Conservation (phyloP, 2,888 invertebrate species). For the Caenorhabditis uteleia region DNA sequence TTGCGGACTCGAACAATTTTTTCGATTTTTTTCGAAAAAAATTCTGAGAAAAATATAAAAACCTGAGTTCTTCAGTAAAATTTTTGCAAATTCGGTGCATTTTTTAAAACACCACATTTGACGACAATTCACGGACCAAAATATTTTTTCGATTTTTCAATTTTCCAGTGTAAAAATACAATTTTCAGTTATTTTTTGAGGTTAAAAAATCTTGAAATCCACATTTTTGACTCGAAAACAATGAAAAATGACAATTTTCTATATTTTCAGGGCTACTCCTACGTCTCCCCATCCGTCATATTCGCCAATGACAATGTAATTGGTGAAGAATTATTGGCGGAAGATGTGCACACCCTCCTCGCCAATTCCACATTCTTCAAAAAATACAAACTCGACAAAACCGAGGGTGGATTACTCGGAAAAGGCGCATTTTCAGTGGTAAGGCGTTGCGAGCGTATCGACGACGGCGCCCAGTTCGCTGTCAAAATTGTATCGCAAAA, state of each 20-base stretch:
- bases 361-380: slow-evolving; percentile 86
- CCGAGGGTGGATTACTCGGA: slow-evolving; percentile 78
- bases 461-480: slow-evolving; percentile 81
- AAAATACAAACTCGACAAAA: slow-evolving; percentile 80
- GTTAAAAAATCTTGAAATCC: too few species aligned
- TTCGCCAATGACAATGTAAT: slow-evolving; percentile 79
- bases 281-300: slow-evolving; percentile 88
- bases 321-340: slow-evolving; percentile 76
- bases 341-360: slow-evolving; percentile 50
- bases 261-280: slow-evolving; percentile 84
- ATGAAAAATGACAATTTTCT: slow-evolving; percentile 5
- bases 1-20: too few species aligned
- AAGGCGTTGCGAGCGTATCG: slow-evolving; percentile 79
- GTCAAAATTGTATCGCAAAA: slow-evolving; percentile 84
- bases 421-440: slow-evolving; percentile 90
- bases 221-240: too few species aligned
- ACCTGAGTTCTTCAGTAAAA: too few species aligned
- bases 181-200: too few species aligned
- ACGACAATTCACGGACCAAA: too few species aligned
- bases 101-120: too few species aligned
- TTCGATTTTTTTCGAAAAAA: too few species aligned
- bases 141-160: too few species aligned
- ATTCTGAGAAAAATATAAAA: too few species aligned
- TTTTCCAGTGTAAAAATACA: too few species aligned
- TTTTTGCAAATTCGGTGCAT: too few species aligned